phyloP scores from a whole-genome alignment of 2,888 invertebrate species.

The Apotomis capreana region DNA sequence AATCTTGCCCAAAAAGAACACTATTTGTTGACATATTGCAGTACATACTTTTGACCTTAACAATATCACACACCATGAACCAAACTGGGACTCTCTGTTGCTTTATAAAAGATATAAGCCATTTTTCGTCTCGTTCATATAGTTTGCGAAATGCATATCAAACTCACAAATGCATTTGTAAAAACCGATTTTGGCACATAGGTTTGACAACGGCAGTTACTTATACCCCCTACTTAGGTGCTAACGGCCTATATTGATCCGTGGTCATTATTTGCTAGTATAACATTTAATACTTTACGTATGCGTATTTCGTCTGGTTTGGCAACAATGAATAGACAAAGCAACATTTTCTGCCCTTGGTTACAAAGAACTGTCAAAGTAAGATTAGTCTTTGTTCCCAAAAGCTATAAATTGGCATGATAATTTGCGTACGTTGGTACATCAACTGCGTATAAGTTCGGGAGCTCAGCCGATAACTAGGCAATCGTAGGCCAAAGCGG shows the following conservation, averaged over 20 bases:
- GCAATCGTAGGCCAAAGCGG: not conserved
- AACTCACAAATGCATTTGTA: slow-evolving; percentile 37
- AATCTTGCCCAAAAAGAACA: too few relatives aligned
- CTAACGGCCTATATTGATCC: slow-evolving; percentile 51
- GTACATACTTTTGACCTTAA: too few relatives aligned
- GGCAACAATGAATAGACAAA: slow-evolving; percentile 42
- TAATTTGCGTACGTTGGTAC: not conserved
- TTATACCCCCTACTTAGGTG: slow-evolving; percentile 31
- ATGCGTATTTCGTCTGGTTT: slow-evolving; percentile 51
- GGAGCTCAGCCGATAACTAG: not conserved
- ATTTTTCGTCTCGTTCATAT: not conserved
- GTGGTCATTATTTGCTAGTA: slow-evolving; percentile 55
- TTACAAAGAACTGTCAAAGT: not conserved
- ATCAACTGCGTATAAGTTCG: not conserved
- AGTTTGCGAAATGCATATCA: slow-evolving; percentile 20
- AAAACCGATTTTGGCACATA: slow-evolving; percentile 42
- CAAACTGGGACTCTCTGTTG: too few relatives aligned
- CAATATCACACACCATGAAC: too few relatives aligned
- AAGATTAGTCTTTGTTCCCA: not conserved
- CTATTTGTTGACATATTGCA: too few relatives aligned
- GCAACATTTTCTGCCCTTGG: slow-evolving; percentile 9
- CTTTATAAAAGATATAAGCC: too few relatives aligned
- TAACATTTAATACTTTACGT: slow-evolving; percentile 69
- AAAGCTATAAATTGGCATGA: not conserved
- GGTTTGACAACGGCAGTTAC: slow-evolving; percentile 30